Evolutionary conservation across 1,140 invertebrate genomes (phyloP).

Genomic region (Daktulosphaira vitifoliae): DNA sequence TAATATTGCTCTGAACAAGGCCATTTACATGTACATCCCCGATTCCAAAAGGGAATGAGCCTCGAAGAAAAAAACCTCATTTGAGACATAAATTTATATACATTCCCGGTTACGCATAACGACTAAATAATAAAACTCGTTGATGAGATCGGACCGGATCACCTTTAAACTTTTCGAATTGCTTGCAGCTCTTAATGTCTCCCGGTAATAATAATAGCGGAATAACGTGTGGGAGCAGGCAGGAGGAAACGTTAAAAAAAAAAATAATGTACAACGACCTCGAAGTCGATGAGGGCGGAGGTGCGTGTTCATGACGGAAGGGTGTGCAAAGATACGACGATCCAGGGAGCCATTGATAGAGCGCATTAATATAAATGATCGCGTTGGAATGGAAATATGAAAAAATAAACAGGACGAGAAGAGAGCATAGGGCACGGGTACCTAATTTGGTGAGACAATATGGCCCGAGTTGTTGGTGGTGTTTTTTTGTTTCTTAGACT

Average conservation of each 20-base stretch:
- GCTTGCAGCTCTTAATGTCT: constrained; percentile 29
- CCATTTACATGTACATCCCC: not conserved
- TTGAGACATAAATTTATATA: not conserved
- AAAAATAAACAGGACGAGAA: constrained; percentile 41
- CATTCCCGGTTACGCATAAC: not conserved
- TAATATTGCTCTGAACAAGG: not conserved
- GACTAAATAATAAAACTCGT: constrained; percentile 32
- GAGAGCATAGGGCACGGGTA: constrained; percentile 23
- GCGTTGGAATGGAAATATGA: constrained; percentile 41
- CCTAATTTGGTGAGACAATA: constrained; percentile 35
- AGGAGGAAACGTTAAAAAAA: constrained; percentile 6
- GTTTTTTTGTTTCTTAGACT: constrained; percentile 18
- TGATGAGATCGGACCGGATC: constrained; percentile 33
- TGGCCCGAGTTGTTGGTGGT: constrained; percentile 16
- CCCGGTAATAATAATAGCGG: constrained; percentile 20
- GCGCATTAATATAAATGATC: constrained; percentile 42
- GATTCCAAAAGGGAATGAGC: constrained; percentile 6
- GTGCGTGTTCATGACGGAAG: constrained; percentile 13
- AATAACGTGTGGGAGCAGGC: not conserved
- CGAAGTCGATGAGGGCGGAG: not conserved
- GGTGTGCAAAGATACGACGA: constrained; percentile 39
- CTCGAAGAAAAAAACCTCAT: not conserved
- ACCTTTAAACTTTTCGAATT: constrained; percentile 32
- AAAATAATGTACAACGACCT: constrained; percentile 5
- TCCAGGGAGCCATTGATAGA: constrained; percentile 42